Evolutionary conservation across 2,797 vertebrate genomes (phyloP), one percentile per base, ranked within the genome.

Genomic region (Syngnathus acus): DNA sequence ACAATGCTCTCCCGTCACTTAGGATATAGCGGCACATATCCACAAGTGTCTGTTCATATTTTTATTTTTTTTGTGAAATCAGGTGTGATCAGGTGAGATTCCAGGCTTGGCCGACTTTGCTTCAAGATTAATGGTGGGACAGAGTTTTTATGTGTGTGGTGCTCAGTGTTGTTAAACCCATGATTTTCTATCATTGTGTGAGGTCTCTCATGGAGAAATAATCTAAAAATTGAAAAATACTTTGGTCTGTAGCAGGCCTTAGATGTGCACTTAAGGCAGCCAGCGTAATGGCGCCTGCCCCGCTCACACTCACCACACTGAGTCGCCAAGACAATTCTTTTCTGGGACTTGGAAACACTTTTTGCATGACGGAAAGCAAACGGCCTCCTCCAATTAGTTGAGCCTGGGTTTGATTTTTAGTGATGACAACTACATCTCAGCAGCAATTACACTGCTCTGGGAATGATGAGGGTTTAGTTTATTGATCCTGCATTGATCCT

Each of bases 401-500:
- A 74, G 65, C 66, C 77, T 67, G 71, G 79, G 84, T 89, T 92
- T 91, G 88, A 91, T 90, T 91, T 87, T 92, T 87, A 71, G 85
- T 88, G 85, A 91, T 90, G 89, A 90, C 84, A 86, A 86, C 86
- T 86, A 89, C 90, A 90, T 86, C 84, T 92, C 88, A 86, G 84
- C 86, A 80, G 85, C 90, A 91, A 92, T 91, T 92, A 91, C 68
- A 84, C 84, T 74, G 79, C 78, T 68, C 81, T 90, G 80, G 86
- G 86, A 91, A 91, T 90, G 89, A 93, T 92, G 89, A 92, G 84
- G 86, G 87, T 89, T 92, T 91, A 90, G 86, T 79, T 88, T 91
- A 93, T 92, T 86, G 91, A 93, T 92, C 87, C 54, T 48, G 47
- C 68, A 91, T 92, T 83, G 92, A 93, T 91, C 78, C 53, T 11